Evolutionary conservation across 2,797 vertebrate species (phyloP).

Genomic region (Danio tinwini): DNA sequence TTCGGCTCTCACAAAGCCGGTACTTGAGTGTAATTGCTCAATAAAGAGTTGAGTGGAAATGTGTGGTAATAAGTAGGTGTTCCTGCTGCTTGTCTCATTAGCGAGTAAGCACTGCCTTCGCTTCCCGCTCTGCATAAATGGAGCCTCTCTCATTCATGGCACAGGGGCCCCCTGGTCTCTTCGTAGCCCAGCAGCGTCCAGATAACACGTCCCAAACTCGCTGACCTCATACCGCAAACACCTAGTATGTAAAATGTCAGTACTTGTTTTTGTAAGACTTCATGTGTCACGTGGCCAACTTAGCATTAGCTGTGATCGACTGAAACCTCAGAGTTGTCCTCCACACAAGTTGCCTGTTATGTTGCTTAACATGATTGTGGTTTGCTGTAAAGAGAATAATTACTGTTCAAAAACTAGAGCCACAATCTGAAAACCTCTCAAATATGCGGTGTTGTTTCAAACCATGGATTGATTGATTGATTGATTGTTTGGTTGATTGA

Average conservation of each 20-base stretch:
- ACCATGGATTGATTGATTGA: too few relatives aligned
- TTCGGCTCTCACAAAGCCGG: conserved; percentile 90
- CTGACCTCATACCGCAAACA: conserved; percentile 17
- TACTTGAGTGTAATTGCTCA: conserved; percentile 95
- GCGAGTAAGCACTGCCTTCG: conserved; percentile 69
- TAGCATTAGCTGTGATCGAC: neutral
- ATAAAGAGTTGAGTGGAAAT: conserved; percentile 90
- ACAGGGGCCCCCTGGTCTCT: conserved; percentile 66
- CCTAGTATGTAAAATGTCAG: conserved; percentile 3
- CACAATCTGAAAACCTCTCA: too few relatives aligned
- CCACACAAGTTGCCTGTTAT: neutral
- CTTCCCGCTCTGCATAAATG: conserved; percentile 75
- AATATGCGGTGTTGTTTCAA: too few relatives aligned
- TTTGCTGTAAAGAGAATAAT: neutral
- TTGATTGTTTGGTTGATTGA: too few relatives aligned
- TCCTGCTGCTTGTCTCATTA: conserved; percentile 88
- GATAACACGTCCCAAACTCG: conserved; percentile 18
- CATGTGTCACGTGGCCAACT: neutral
- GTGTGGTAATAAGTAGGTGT: conserved; percentile 92
- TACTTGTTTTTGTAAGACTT: conserved; percentile 6
- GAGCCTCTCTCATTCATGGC: conserved; percentile 73
- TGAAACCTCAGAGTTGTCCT: neutral
- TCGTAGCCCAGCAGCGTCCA: conserved; percentile 6
- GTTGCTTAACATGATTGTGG: too few relatives aligned
- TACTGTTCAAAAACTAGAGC: too few relatives aligned